A percentile compares a stretch with the other conserved stretches of the same genome.
Evolutionary conservation across 2,113 vertebrate species (phyloP).

Genomic region (Herpailurus yagouaroundi): DNA sequence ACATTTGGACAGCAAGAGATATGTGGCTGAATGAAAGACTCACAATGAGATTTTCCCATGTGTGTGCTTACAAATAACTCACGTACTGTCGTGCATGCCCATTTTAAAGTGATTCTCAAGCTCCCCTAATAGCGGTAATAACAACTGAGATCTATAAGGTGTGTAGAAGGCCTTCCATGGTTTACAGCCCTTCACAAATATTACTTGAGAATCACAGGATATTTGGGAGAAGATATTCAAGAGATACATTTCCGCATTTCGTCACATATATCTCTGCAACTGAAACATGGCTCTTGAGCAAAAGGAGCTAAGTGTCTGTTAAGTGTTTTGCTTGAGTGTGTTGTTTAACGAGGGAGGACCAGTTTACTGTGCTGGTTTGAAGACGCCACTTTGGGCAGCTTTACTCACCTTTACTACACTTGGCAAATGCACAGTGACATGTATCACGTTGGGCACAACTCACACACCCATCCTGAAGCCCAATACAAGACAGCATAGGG

Average conservation of each 20-base stretch:
- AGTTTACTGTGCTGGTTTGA: neutral
- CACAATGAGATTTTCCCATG: neutral
- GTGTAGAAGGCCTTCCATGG: neutral
- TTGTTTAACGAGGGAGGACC: neutral
- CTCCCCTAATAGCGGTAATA: neutral
- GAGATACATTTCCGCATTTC: neutral
- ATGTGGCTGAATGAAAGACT: neutral
- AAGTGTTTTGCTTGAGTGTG: neutral
- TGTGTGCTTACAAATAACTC: neutral
- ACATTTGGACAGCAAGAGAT: neutral
- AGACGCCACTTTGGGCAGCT: neutral
- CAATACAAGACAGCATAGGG: neutral
- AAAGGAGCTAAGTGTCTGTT: neutral
- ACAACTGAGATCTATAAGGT: neutral
- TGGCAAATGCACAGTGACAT: neutral
- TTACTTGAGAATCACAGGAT: neutral
- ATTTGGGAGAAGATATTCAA: neutral
- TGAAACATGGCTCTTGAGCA: neutral
- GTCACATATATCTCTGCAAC: neutral
- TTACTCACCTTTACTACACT: neutral
- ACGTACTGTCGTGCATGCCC: neutral
- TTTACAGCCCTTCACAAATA: neutral
- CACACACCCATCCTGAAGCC: neutral
- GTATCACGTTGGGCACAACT: neutral
- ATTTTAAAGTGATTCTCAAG: constrained; percentile 36